These are phyloP conservation scores for Chamaetylas fuelleborni DNA, from an alignment of 2,113 vertebrate species.

Conservation along the genomic window DNA sequence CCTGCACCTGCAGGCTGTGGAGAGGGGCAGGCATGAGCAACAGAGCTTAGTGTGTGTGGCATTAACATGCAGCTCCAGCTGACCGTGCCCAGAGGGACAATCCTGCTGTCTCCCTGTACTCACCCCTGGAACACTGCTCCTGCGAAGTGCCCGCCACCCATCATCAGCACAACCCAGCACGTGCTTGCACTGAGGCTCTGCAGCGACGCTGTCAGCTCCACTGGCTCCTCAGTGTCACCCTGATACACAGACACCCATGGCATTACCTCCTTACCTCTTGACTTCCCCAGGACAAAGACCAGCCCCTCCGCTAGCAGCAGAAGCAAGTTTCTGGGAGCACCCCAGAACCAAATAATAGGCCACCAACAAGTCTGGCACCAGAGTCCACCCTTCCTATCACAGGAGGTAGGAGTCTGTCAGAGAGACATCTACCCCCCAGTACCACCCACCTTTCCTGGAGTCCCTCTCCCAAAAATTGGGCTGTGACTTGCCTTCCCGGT, in stretches of 20 bases:
- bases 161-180: conserved; percentile 88
- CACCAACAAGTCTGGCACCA: background rate
- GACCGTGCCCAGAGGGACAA: background rate
- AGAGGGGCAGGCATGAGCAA: background rate
- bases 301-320: background rate
- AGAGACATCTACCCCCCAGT: background rate
- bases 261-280: background rate
- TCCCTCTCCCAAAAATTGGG: background rate
- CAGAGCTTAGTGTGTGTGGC: accelerated
- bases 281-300: background rate
- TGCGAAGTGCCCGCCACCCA: conserved; percentile 94
- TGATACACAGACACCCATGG: background rate
- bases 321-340: background rate
- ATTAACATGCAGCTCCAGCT: background rate
- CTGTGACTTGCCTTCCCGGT: conserved; percentile 76
- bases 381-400: background rate
- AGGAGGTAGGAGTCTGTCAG: accelerated
- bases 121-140: conserved; percentile 91
- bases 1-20: conserved; percentile 80
- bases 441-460: background rate
- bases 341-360: background rate
- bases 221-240: conserved; percentile 14
- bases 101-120: conserved; percentile 8
- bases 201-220: conserved; percentile 68
- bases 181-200: conserved; percentile 64